Percentiles rank a stretch among this genome's conserved stretches.
Evolutionary conservation across 2,888 invertebrate genomes (phyloP).

Genomic region (Melitaea athalia): DNA sequence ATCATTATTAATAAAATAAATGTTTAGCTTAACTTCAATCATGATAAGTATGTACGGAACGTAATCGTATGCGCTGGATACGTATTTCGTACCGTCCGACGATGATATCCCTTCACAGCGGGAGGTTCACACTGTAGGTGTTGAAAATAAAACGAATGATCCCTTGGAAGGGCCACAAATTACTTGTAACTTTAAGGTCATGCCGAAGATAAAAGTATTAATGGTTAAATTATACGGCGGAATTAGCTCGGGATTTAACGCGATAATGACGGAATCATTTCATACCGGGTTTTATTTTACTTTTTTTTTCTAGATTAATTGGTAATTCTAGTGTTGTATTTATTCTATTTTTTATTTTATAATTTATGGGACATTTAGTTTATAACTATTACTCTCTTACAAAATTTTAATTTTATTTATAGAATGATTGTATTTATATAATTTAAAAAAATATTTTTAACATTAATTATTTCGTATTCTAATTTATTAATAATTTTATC

Average conservation of each 20-base stretch:
- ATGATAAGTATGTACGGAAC: background rate
- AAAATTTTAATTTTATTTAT: no score
- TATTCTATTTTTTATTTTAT: background rate
- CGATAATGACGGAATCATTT: conserved; percentile 25
- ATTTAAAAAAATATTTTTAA: no score
- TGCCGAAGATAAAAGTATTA: conserved; percentile 39
- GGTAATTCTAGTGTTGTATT: background rate
- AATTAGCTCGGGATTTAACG: conserved; percentile 31
- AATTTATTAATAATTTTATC: no score
- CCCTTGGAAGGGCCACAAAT: conserved; percentile 33
- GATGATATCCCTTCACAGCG: conserved; percentile 44
- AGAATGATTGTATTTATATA: no score
- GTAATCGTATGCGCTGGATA: conserved; percentile 17
- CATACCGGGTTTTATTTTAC: background rate
- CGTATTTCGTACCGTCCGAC: conserved; percentile 8
- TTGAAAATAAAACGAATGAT: conserved; percentile 54
- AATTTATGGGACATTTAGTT: background rate
- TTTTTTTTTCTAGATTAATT: conserved; percentile 2
- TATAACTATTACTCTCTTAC: no score
- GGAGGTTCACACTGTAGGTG: conserved; percentile 60
- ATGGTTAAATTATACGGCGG: conserved; percentile 38
- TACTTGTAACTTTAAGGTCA: conserved; percentile 31
- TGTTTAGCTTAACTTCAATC: background rate
- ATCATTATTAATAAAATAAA: no score
- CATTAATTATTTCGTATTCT: no score